phyloP scores from a whole-genome alignment of 2,888 invertebrate genomes.

The Trachelus iudaicus region DNA sequence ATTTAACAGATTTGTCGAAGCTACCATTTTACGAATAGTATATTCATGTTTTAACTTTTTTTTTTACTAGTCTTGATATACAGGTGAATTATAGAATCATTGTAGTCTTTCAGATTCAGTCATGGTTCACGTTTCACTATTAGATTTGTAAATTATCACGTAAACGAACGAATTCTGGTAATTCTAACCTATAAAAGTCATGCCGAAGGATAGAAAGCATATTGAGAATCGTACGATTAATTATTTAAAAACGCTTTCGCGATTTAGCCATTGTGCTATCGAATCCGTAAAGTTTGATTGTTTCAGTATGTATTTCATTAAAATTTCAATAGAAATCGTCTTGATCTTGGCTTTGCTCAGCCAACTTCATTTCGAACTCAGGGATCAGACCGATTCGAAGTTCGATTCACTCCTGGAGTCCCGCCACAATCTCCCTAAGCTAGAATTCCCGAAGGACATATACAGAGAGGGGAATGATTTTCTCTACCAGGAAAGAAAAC shows the following conservation, averaged over 20 bases:
- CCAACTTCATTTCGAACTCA: conserved; percentile 14
- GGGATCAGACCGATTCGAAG: conserved; percentile 38
- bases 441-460: neutral
- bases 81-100: neutral
- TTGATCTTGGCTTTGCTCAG: conserved; percentile 30
- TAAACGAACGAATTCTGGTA: neutral
- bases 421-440: neutral
- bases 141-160: neutral
- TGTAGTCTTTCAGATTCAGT: neutral
- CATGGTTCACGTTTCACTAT: neutral
- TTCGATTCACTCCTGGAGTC: neutral
- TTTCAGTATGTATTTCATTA: conserved; percentile 39
- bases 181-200: neutral
- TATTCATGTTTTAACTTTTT: neutral
- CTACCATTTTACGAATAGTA: neutral
- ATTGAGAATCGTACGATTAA: conserved; percentile 10
- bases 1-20: neutral
- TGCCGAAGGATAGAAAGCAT: neutral
- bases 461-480: neutral
- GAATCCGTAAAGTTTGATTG: conserved; percentile 17
- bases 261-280: conserved; percentile 35
- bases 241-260: conserved; percentile 34
- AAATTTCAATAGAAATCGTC: conserved; percentile 46
- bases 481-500: neutral
- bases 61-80: neutral